Base-by-base conservation (phyloP, 2,113 vertebrate species). In the Xyliphius kryptos region DNA sequence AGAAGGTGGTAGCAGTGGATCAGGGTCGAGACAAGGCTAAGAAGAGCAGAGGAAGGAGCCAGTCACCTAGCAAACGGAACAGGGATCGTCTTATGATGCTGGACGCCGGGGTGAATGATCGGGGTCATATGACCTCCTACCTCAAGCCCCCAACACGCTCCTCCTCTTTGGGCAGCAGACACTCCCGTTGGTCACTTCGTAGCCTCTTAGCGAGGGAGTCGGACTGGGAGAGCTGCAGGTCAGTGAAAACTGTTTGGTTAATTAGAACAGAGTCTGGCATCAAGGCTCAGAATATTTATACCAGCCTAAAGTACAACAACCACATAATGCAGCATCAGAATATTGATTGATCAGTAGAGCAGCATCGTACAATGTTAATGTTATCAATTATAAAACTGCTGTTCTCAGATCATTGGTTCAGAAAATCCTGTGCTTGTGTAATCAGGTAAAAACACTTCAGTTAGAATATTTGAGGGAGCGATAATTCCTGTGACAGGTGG, bases 171-270 rank as follows among this genome's bases (percentile, higher is more conserved):
- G 83, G 85, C 70, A 79, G 71, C 74, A 79, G 81, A 11, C 81
- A 79, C n/a, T 85, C 79, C 43, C 83, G 82, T 1, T 86, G 86
- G 81, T 87, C 83, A 50, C 74, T 88, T 36, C 81, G 74, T 73
- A 86, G 86, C 69, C 82, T 89, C 74, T 78, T 89, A 61, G 67
- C 71, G 71, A 83, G 76, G 77, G 86, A 87, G 50, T 82, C 79
- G 9, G 84, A 87, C 64, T 75, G 76, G 72, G 87, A 85, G 61
- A 75, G 80, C 76, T 81, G 80, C 85, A 88, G 87, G 87, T 88
- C 72, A 86, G 85, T 87, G 77, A 53, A 36, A 47, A 48, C 7
- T n/a, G n/a, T n/a, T n/a, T n/a, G n/a, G n/a, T n/a, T n/a, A n/a
- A n/a, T n/a, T n/a, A n/a, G n/a, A n/a, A n/a, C n/a, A n/a, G n/a